Percentiles rank a stretch among this genome's conserved stretches.
Evolutionary conservation across 1,140 invertebrate species (phyloP).

Genomic region (Meteorus sp.): DNA sequence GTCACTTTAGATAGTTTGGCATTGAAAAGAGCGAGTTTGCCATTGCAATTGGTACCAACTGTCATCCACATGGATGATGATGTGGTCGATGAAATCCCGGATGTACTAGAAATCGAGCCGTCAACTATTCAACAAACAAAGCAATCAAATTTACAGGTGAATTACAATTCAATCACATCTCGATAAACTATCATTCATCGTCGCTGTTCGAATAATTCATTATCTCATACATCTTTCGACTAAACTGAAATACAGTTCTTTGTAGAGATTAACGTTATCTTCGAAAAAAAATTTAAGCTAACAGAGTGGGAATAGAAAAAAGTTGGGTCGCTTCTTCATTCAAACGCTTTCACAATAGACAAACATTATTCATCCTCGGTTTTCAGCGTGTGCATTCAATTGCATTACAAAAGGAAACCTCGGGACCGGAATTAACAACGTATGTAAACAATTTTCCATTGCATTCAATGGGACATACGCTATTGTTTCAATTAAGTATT

Average conservation of each 20-base stretch:
- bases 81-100: conserved; percentile 10
- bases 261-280: too few species aligned
- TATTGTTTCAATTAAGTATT: neutral
- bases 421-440: conserved; percentile 15
- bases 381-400: too few species aligned
- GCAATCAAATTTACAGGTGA: neutral
- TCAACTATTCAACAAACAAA: neutral
- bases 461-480: conserved; percentile 11
- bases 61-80: conserved; percentile 33
- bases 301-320: too few species aligned
- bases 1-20: conserved; percentile 52
- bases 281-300: too few species aligned
- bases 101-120: neutral
- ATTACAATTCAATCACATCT: neutral
- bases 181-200: too few species aligned
- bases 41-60: conserved; percentile 43
- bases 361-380: too few species aligned
- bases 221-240: neutral
- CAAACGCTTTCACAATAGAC: conserved; percentile 13
- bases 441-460: conserved; percentile 27
- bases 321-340: too few species aligned
- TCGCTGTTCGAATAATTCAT: too few species aligned
- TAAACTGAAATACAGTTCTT: too few species aligned
- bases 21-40: conserved; percentile 45
- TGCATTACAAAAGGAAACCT: conserved; percentile 20